Percentiles rank a stretch among this genome's conserved stretches.
Conservation (phyloP, 37 sponge, comb jelly and placozoan species). For the Petrosia ficiformis region DNA sequence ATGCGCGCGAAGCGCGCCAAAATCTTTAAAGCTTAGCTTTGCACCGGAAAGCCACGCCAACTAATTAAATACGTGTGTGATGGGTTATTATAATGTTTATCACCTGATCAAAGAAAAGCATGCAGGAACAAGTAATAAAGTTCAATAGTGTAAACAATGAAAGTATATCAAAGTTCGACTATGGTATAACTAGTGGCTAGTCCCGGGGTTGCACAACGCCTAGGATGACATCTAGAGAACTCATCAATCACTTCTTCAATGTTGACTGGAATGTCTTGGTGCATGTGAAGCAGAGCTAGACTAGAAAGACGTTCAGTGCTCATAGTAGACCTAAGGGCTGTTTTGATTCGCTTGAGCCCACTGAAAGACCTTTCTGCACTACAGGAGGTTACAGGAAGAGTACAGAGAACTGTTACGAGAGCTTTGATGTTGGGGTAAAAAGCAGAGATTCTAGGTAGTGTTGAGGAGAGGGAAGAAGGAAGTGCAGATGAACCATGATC, state of each 20-base stretch:
- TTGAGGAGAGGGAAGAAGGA: conserved; percentile 11
- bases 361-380: conserved; percentile 37
- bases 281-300: conserved; percentile 21
- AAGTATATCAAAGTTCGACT: no score
- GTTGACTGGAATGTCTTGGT: conserved; percentile 20
- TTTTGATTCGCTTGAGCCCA: conserved; percentile 41
- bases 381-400: conserved; percentile 27
- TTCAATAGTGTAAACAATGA: no score
- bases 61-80: no score
- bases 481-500: conserved; percentile 8
- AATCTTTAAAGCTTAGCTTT: no score
- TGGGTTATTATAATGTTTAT: no score
- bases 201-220: no score
- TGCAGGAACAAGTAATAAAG: no score
- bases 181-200: no score
- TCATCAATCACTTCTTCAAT: conserved; percentile 32
- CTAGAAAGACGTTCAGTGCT: conserved; percentile 9
- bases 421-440: conserved; percentile 18
- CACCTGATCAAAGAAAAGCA: no score
- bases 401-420: conserved; percentile 13
- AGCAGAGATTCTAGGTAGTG: conserved; percentile 1
- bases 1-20: no score
- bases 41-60: no score
- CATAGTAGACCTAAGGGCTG: conserved; percentile 26
- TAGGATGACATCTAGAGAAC: conserved; percentile 20